Percentiles rank a stretch among this genome's conserved stretches.
These are phyloP conservation scores for Gopherus evgoodei DNA, from an alignment of 2,113 vertebrate genomes.

Conservation along the genomic window DNA sequence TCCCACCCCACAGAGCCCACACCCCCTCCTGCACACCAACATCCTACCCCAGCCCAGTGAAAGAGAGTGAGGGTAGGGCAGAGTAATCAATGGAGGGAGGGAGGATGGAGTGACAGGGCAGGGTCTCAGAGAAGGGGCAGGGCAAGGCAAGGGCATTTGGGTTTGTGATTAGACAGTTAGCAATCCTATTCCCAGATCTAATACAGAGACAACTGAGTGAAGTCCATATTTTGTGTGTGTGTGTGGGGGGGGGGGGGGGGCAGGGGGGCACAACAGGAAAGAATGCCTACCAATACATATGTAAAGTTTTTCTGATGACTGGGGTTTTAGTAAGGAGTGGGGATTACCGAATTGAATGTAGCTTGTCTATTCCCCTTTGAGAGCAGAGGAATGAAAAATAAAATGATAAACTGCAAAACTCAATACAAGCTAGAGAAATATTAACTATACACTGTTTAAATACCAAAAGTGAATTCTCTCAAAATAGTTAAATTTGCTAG, in stretches of 20 bases:
- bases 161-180: too few relatives aligned
- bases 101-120: too few relatives aligned
- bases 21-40: too few relatives aligned
- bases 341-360: background rate
- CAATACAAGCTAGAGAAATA: background rate
- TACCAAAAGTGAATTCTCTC: background rate
- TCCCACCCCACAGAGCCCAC: too few relatives aligned
- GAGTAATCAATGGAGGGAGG: too few relatives aligned
- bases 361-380: background rate
- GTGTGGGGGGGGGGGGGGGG: background rate
- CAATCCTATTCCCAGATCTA: background rate
- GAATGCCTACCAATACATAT: background rate
- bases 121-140: too few relatives aligned
- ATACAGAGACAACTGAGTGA: background rate
- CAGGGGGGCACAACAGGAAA: background rate
- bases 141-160: too few relatives aligned
- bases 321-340: background rate
- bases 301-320: background rate
- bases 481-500: constrained; percentile 29
- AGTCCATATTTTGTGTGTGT: background rate
- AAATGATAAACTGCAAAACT: constrained; percentile 26
- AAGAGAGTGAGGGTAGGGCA: too few relatives aligned
- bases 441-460: background rate
- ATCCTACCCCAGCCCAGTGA: too few relatives aligned
- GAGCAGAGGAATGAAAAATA: background rate